Percentiles rank a stretch among this genome's conserved stretches.
Evolutionary conservation across 1,140 invertebrate species (phyloP).

Genomic region (Drosophila lacteicornis): DNA sequence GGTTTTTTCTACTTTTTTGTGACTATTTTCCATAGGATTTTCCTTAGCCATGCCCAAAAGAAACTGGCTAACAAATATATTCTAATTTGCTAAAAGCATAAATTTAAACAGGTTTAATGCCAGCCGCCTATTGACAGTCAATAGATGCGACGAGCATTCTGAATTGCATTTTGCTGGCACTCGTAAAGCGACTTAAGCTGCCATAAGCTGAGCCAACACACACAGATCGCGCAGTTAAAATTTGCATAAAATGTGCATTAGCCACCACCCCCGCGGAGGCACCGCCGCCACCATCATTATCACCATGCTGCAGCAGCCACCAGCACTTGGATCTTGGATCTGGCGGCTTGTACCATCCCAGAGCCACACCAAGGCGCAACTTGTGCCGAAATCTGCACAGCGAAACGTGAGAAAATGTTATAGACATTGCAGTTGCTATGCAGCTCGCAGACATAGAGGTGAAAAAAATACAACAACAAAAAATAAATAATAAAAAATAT

Average conservation of each 20-base stretch:
- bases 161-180: slow-evolving; percentile 55
- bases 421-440: slow-evolving; percentile 71
- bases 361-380: slow-evolving; percentile 72
- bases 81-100: slow-evolving; percentile 30
- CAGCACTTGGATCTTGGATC: slow-evolving; percentile 15
- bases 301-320: slow-evolving; percentile 24
- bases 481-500: slow-evolving; percentile 72
- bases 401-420: slow-evolving; percentile 83
- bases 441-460: slow-evolving; percentile 22
- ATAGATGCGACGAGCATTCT: slow-evolving; percentile 45
- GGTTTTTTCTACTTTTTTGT: not conserved
- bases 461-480: slow-evolving; percentile 24
- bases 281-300: slow-evolving; percentile 55
- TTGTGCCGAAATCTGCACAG: slow-evolving; percentile 79
- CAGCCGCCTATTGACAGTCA: slow-evolving; percentile 44
- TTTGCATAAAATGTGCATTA: slow-evolving; percentile 82
- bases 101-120: slow-evolving; percentile 38
- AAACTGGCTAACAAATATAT: not conserved
- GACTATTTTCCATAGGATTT: not conserved
- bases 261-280: slow-evolving; percentile 60
- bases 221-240: slow-evolving; percentile 36
- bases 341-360: slow-evolving; percentile 36
- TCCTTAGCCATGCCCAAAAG: not conserved
- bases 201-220: slow-evolving; percentile 40
- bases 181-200: slow-evolving; percentile 54